Base-by-base conservation (phyloP, 2,113 vertebrate species). In the Neoarius graeffei region DNA sequence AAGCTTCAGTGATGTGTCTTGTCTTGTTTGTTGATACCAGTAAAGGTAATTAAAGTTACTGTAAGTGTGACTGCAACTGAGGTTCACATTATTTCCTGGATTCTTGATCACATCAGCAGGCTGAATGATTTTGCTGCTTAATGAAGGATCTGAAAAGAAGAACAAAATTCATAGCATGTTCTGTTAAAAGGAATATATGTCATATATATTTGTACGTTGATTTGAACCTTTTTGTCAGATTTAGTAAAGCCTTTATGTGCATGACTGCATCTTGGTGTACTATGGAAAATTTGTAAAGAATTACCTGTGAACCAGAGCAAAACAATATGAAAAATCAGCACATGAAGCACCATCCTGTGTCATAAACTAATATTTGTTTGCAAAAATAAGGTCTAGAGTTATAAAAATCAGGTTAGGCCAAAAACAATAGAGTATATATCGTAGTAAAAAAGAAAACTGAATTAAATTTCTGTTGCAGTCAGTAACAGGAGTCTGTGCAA, bases 21-120 rank as follows among this genome's bases (percentile, higher is more conserved):
- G 66, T 30, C 48, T 19, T 25, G 87, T 23, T 83, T 85, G 86
- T 87, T 87, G 86, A 54, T 89, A 92, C 90, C 91, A 92, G 59
- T 50, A 89, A 85, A 92, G 91, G 27, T 60, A 91, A 23, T 35
- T 82, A 81, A 84, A 91, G 84, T 35, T 35, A 1, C 1, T 83
- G 81, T 90, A 57, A n/a, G 80, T 84, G 57, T 91, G 88, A 7
- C 10, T 74, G 48, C 92, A 92, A 69, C 60, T 85, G 67, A 92
- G 81, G 14, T 74, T 87, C 14, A 85, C 83, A 25, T 15, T 56
- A 7, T 76, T 56, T 83, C 89, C 87, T 9, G 66, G 52, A 73
- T 8, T 9, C 79, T 42, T 14, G 3, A 87, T 74, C 23, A 87
- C 66, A 27, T 23, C 77, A 85, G 90, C 10, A 15, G 90, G 80